Percentiles rank a stretch among this genome's conserved stretches.
These are phyloP conservation scores for Hemitrygon akajei DNA, from an alignment of 2,797 vertebrate genomes.

Conservation along the genomic window DNA sequence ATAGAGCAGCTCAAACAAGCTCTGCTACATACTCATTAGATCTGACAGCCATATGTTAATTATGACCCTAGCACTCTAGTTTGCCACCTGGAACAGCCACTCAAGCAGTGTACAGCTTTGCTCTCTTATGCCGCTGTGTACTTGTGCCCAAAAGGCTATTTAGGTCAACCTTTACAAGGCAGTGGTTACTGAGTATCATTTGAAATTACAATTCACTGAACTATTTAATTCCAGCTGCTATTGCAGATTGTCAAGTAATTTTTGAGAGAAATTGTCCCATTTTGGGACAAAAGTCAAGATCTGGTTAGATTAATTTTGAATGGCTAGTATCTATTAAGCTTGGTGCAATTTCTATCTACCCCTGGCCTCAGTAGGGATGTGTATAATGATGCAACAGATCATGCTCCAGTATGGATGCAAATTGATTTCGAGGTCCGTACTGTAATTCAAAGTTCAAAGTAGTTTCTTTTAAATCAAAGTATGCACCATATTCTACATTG, in stretches of 20 bases:
- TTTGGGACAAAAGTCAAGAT: neutral
- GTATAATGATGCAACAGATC: neutral
- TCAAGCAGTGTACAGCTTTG: neutral
- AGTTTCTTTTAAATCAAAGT: too few species aligned
- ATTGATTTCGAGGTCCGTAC: neutral
- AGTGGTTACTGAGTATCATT: neutral
- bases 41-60: constrained; percentile 27
- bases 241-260: neutral
- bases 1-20: constrained; percentile 2
- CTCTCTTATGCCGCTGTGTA: neutral
- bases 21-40: neutral
- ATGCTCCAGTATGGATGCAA: neutral
- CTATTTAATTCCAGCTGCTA: neutral
- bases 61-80: neutral
- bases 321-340: too few species aligned
- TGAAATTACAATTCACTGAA: neutral
- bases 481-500: too few species aligned
- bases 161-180: neutral
- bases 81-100: constrained; percentile 12
- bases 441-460: neutral
- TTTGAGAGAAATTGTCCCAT: neutral
- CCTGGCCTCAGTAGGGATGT: neutral
- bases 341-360: too few species aligned
- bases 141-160: neutral
- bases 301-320: neutral